Base-by-base conservation (phyloP, 2,888 invertebrate genomes). In the Hermaeophaga mercurialis region DNA sequence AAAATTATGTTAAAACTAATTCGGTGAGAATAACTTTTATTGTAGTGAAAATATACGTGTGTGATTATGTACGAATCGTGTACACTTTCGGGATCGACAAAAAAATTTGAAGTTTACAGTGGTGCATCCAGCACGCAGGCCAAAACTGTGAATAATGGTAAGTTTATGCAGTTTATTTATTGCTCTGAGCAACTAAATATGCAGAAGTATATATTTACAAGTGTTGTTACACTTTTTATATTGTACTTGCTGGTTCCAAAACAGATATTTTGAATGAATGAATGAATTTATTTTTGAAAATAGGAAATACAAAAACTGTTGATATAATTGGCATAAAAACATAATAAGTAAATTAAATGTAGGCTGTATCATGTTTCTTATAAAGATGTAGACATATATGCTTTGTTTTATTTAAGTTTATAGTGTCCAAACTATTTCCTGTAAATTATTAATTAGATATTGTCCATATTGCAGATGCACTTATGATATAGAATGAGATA, bases 111-210 rank as follows among this genome's bases (percentile, higher is more conserved):
- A 81, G 86, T 85, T 79, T 85, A 78, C 62, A 68, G 67, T 84
- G 81, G 87, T 84, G 85, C 85, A 82, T 81, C 85, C 83, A 81
- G 85, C 85, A 76, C 85, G 84, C 80, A 84, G 82, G 80, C 84
- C 77, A 84, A 84, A 82, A 85, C 82, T 81, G 83, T 84, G 81
- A 88, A 87, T 85, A 88, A 88, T 82, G 87, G 88, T 87, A 83
- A 85, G 87, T 66, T 61, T 41, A 41, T 36, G 36, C 6, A 43
- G 15, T 22, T 43, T 43, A 34, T 46, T 54, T 54, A 52, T 39
- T 34, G 24, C 43, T 52, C 44, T n/a, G 33, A 33, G 12, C 24
- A 50, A 43, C 28, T 43, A 34, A 50, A 38, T 52, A 43, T 34
- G 33, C 43, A 19, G 22, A 50, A 19, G 33, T 50, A 15, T 14